Conservation (phyloP, 2,797 vertebrate genomes). For the Spinibarbus caldwelli region DNA sequence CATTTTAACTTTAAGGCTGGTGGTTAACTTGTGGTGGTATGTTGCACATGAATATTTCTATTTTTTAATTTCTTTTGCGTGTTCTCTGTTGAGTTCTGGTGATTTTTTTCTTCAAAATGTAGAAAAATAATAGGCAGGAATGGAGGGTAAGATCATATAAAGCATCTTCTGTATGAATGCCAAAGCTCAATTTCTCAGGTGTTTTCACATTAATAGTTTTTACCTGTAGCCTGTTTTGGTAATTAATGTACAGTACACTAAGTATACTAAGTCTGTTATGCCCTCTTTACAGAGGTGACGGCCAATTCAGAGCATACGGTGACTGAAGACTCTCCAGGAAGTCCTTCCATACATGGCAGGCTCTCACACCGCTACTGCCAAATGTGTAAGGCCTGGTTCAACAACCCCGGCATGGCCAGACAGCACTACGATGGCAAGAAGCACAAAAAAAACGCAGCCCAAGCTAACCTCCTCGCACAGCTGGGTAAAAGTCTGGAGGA, state of each 20-base stretch:
- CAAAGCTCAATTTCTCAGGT: not conserved
- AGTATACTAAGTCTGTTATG: not conserved
- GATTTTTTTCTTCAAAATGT: not conserved
- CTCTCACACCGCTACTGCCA: slow-evolving; percentile 82
- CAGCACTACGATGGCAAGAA: slow-evolving; percentile 86
- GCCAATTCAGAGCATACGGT: slow-evolving; percentile 70
- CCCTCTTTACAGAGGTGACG: slow-evolving; percentile 62
- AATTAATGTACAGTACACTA: not conserved
- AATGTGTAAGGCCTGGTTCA: slow-evolving; percentile 85
- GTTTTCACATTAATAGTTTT: not conserved
- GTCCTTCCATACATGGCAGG: slow-evolving; percentile 67
- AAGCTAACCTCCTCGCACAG: slow-evolving; percentile 79
- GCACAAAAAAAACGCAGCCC: slow-evolving; percentile 85
- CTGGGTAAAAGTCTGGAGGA: slow-evolving; percentile 79
- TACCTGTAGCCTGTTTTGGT: not conserved
- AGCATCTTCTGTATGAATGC: no score
- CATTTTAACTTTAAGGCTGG: not conserved
- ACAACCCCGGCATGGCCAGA: slow-evolving; percentile 85
- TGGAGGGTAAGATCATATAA: not conserved
- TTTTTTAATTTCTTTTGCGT: not conserved
- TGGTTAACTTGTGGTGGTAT: not conserved
- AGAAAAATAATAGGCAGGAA: not conserved
- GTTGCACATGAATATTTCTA: not conserved
- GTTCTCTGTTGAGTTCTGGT: not conserved
- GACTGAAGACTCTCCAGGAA: slow-evolving; percentile 47